Base-by-base conservation (phyloP, 2,888 invertebrate species). In the Orthosia cruda region DNA sequence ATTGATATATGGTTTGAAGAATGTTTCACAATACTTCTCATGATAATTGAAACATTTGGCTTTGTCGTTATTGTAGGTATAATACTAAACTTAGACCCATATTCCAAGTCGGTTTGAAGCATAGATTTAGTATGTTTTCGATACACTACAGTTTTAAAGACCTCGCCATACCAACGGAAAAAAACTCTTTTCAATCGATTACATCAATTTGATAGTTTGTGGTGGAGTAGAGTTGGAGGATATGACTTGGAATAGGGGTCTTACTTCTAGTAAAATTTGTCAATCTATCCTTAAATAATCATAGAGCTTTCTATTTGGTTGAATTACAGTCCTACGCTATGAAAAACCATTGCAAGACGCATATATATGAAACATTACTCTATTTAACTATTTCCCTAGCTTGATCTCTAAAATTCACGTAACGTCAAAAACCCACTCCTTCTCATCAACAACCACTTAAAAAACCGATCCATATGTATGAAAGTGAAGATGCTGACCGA, bases 401-500 rank as follows among this genome's bases (percentile, higher is more conserved):
- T 47, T 49, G 11, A 54, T 23, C 54, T 49, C 23, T n/a, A 40
- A 23, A 23, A 3, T 49, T 55, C n/a, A 45, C 4, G 20, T 13
- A 55, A 1, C n/a, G 12, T 32, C 54, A 58, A 78, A 63, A 80
- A 13, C 16, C 18, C 13, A 15, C 12, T n/a, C 18, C 18, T 45
- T 18, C 11, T 26, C 4, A 50, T 55, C 52, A 52, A 16, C 32
- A 45, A 4, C 13, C 23, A 49, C 52, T 55, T 67, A 58, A n/a
- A 71, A 67, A 71, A 16, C 57, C 16, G 13, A 20, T 83, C 18
- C 67, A 73, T 81, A 59, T 74, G 61, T 64, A 84, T 77, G 63
- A 70, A 72, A 73, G 59, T 63, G 13, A 45, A 59, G 62, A 67
- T 64, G 20, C 45, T 62, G 47, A n/a, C 45, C 58, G 75, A 26